Evolutionary conservation across 2,888 invertebrate genomes (phyloP), one percentile per base, ranked within the genome.

Genomic region (Caenorhabditis doughertyi): DNA sequence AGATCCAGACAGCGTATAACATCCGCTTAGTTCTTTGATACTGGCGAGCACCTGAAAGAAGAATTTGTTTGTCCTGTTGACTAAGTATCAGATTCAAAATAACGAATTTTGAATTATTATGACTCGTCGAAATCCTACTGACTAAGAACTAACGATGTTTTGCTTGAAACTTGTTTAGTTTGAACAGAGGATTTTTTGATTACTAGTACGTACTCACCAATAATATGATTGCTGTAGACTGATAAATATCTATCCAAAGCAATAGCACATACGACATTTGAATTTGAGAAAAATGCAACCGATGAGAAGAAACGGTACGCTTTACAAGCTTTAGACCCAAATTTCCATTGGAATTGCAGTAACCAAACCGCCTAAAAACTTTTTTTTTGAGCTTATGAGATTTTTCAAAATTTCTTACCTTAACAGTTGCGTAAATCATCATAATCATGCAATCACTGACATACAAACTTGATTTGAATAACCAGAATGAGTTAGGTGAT

Each of bases 261-360:
- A 25, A 90, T 90, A 13, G 86, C 86, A 9, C 89, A 88, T n/a
- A 89, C 82, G 2, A 90, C 86, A 71, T 90, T 90, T 2, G 89
- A 88, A 55, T 88, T 88, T 1, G 89, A 84, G 62, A 89, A 90
- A 73, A 89, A 90, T 13, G 86, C 84, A 39, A 90, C 84, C 1
- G 90, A 88, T 13, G 89, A 89, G 7, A 89, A 62, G 72, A 89
- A 89, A 58, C 89, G 81, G 51, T 89, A 90, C 8, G 85, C 8
- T 56, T 85, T 84, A 56, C 89, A 89, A 5, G 79, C 73, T 7
- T 74, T 13, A 29, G 79, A 81, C 3, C 90, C 90, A 44, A 88
- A 84, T 16, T 79, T 79, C 90, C 90, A 90, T 29, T 84, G 81
- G 56, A 84, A 87, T 8, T 87, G 85, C 9, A 79, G 55, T 3